Evolutionary conservation across 2,797 vertebrate species (phyloP).

Genomic region (Fratercula arctica): DNA sequence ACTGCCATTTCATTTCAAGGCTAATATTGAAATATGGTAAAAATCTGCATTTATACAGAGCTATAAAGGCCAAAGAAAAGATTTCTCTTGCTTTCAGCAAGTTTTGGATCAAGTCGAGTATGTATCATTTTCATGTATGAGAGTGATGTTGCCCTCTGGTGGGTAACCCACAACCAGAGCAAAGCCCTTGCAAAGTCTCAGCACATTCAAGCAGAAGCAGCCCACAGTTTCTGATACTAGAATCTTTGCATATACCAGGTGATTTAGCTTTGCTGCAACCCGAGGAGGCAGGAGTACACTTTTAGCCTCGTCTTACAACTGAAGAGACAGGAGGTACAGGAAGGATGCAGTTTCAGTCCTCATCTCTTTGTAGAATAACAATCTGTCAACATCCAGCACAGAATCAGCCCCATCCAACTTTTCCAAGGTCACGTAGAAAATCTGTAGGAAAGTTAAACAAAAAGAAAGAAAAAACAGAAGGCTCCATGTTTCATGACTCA

Average conservation of each 20-base stretch:
- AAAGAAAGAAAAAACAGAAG: accelerated
- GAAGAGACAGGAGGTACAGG: background rate
- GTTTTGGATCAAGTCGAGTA: background rate
- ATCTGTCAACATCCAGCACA: background rate
- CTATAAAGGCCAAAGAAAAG: background rate
- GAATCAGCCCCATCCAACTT: background rate
- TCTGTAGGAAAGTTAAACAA: background rate
- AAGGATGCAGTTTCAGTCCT: background rate
- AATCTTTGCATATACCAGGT: background rate
- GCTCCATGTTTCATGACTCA: background rate
- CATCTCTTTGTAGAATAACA: background rate
- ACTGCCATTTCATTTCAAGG: slow-evolving; percentile 13
- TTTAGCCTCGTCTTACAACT: background rate
- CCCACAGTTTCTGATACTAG: background rate
- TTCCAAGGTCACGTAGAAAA: slow-evolving; percentile 10
- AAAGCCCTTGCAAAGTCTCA: background rate
- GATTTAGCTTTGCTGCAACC: background rate
- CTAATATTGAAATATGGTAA: slow-evolving; percentile 6
- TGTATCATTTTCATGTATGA: background rate
- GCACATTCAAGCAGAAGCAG: background rate
- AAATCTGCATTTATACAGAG: background rate
- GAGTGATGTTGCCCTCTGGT: slow-evolving; percentile 52
- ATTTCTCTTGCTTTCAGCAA: background rate
- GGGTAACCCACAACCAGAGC: background rate
- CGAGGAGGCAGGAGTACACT: background rate